phyloP scores from a whole-genome alignment of 1,140 invertebrate species.

The Hormaphis cornu region DNA sequence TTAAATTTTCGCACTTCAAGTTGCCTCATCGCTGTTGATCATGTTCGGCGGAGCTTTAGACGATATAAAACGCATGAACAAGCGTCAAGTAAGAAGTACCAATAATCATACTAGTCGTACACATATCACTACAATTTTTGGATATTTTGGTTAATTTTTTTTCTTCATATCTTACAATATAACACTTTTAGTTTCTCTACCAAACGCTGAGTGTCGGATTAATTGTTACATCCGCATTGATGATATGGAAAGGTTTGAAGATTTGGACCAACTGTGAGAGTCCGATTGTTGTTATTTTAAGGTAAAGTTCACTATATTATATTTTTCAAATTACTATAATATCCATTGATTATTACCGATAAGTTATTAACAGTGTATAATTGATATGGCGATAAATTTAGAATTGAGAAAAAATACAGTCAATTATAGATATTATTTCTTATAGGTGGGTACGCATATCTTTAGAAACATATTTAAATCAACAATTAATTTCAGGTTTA shows the following conservation, averaged over 20 bases:
- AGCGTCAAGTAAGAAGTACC: constrained; percentile 83
- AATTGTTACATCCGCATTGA: constrained; percentile 97
- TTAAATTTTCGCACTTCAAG: background rate
- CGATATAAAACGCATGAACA: constrained; percentile 96
- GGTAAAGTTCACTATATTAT: constrained; percentile 51
- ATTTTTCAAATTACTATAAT: no score
- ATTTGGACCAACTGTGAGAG: constrained; percentile 97
- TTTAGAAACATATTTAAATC: no score
- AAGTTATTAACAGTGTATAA: no score
- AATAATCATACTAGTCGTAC: no score
- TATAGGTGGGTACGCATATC: no score
- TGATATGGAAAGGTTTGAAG: constrained; percentile 99
- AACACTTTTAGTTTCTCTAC: constrained; percentile 73
- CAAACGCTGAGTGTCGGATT: constrained; percentile 98
- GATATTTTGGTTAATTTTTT: background rate
- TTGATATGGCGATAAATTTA: no score
- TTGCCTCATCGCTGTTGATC: background rate
- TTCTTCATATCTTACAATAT: constrained; percentile 33
- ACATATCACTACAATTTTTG: background rate
- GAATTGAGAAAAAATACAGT: no score
- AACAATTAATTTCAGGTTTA: no score
- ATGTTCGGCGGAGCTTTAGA: constrained; percentile 56
- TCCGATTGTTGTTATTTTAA: constrained; percentile 97
- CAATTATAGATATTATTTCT: no score
- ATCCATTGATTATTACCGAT: no score